Evolutionary conservation across 2,888 invertebrate genomes (phyloP).

Genomic region (Chloroclystis v-ata): DNA sequence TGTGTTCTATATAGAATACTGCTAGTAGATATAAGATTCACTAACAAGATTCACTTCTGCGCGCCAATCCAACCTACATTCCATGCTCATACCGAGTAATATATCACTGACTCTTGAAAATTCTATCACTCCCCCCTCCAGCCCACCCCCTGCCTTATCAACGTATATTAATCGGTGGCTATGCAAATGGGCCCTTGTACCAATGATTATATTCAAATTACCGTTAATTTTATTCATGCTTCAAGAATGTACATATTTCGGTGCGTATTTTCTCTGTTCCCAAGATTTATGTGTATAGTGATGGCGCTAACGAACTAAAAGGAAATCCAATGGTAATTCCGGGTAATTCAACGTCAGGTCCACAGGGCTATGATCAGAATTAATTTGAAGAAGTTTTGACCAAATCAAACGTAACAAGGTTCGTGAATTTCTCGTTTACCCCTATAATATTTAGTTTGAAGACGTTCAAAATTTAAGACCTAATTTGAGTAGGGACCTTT

Average conservation of each 20-base stretch:
- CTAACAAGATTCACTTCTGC: constrained; percentile 7
- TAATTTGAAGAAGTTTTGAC: too few species aligned
- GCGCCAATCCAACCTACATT: not conserved
- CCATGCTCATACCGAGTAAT: constrained; percentile 23
- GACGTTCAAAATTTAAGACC: too few species aligned
- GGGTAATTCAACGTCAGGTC: too few species aligned
- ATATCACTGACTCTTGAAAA: constrained; percentile 32
- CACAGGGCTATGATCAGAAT: too few species aligned
- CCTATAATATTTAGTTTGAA: too few species aligned
- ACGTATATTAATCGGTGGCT: constrained; percentile 59
- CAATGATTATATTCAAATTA: constrained; percentile 67
- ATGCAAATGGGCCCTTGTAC: constrained; percentile 54
- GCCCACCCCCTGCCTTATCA: constrained; percentile 46
- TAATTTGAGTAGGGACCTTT: too few species aligned
- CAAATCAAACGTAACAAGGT: too few species aligned
- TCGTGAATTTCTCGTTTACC: too few species aligned
- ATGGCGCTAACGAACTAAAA: not conserved
- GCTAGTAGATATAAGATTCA: not conserved
- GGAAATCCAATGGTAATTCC: not conserved
- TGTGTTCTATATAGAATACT: not conserved
- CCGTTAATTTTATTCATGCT: constrained; percentile 51
- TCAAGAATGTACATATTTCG: constrained; percentile 22
- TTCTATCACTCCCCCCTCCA: constrained; percentile 24
- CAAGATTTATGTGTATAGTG: not conserved
- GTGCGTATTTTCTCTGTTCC: constrained; percentile 5